Evolutionary conservation across 2,888 invertebrate genomes (phyloP), one percentile per base, ranked within the genome.

Genomic region (Hirtodrosophila trivittata): DNA sequence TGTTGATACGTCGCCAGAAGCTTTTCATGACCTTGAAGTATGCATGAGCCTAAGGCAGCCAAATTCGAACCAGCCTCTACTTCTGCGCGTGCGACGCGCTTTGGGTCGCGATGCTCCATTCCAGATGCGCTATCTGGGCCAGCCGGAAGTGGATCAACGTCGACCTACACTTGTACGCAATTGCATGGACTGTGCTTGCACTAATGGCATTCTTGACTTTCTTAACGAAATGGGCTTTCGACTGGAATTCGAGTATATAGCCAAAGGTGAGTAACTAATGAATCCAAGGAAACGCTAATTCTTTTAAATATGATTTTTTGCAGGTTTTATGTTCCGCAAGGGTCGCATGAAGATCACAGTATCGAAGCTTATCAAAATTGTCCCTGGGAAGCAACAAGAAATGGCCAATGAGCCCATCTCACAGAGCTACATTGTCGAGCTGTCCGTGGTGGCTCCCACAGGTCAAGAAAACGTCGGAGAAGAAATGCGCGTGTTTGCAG

Each of bases 311-410:
- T 0, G 2, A 9, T 10, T 14, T 18, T 1, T 12, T 8, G 1
- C 35, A 89, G 90, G 90, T 3, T 97, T 96, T 87, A 96, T 98
- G 95, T 98, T 98, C 87, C 93, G 97, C 57, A 98, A 98, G 91
- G 98, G 98, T 0, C 93, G 98, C 60, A 97, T 98, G 97, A 98
- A 98, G 91, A 96, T 98, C 13, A 97, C 97, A 0, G 98, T 98
- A 0, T 96, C 97, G 0, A 98, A 98, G 91, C 95, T 98, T 57
- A 97, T 96, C 86, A 97, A 97, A 93, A 94, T 96, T 90, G 93
- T 93, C 35, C 94, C 95, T 51, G 94, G 94, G 30, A 95, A 95
- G 87, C 92, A 95, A 87, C 92, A 93, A 28, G 95, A 95, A 71
- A 93, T 92, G 77, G 92, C 94, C 33, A 89, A 89, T 50, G 98